Percentiles rank a stretch among this genome's conserved stretches.
Evolutionary conservation across 2,888 invertebrate species (phyloP).

Genomic region (Ormyrus labotus): DNA sequence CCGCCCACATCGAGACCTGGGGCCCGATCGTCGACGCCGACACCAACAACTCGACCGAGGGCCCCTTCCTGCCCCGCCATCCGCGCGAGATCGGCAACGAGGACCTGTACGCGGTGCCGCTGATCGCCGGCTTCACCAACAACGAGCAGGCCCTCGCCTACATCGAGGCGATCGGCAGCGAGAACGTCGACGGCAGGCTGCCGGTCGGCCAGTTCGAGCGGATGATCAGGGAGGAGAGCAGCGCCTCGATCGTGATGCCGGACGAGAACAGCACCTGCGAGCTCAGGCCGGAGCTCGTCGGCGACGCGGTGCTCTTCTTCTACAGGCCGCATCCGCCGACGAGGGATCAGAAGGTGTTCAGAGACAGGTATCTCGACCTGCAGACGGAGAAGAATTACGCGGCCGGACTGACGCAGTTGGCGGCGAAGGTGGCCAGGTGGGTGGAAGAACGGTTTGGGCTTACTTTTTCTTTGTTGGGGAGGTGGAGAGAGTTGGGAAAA

Average conservation of each 20-base stretch:
- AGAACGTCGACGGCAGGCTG: constrained; percentile 80
- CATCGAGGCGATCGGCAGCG: constrained; percentile 78
- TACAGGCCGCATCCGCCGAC: constrained; percentile 84
- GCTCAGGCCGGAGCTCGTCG: constrained; percentile 70
- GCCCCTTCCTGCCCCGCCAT: constrained; percentile 82
- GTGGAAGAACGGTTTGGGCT: no score
- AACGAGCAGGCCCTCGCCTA: constrained; percentile 86
- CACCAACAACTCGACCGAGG: constrained; percentile 81
- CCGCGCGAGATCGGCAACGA: constrained; percentile 81
- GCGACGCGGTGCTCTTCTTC: constrained; percentile 86
- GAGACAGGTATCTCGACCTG: constrained; percentile 83
- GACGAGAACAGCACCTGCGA: constrained; percentile 73
- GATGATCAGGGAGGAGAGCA: constrained; percentile 79
- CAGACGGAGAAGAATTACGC: constrained; percentile 87
- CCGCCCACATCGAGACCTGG: constrained; percentile 81
- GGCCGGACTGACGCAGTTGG: constrained; percentile 83
- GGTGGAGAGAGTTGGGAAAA: no score
- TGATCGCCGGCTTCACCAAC: constrained; percentile 87
- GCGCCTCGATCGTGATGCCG: constrained; percentile 60
- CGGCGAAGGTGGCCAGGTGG: constrained; percentile 80
- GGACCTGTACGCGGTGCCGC: constrained; percentile 81
- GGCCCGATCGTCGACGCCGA: constrained; percentile 87
- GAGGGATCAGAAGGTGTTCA: constrained; percentile 79
- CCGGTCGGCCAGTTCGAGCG: constrained; percentile 80
- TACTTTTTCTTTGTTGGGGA: no score